Evolutionary conservation across 2,113 vertebrate species (phyloP).

Genomic region (Stomatorhinus ivindoensis): DNA sequence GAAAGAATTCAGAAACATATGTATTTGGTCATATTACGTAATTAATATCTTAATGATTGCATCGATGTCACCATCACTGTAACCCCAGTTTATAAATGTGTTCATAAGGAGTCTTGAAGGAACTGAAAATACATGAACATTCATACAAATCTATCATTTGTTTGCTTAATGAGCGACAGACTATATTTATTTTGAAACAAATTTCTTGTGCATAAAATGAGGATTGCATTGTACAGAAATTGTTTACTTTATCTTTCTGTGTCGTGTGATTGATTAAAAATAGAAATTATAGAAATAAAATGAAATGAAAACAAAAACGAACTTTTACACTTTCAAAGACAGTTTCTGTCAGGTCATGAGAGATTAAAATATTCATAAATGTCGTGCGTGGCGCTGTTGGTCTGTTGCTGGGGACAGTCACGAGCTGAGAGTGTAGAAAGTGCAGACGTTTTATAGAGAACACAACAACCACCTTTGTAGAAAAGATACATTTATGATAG

Average conservation of each 20-base stretch:
- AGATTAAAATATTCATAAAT: background rate
- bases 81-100: too few relatives aligned
- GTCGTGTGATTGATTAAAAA: background rate
- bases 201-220: background rate
- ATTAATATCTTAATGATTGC: too few relatives aligned
- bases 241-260: background rate
- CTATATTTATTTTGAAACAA: background rate
- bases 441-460: background rate
- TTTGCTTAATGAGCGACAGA: background rate
- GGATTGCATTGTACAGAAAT: background rate
- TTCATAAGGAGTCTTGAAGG: too few relatives aligned
- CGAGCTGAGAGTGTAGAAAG: background rate
- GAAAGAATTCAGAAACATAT: too few relatives aligned
- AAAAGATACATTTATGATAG: background rate
- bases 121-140: background rate
- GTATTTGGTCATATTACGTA: too few relatives aligned
- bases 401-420: background rate
- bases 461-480: background rate
- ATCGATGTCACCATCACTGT: too few relatives aligned
- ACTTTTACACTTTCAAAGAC: background rate
- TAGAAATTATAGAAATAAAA: background rate
- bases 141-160: background rate
- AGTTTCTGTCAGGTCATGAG: background rate
- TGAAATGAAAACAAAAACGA: background rate
- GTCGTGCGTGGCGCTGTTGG: background rate